These are phyloP conservation scores for Podilymbus podiceps DNA, from an alignment of 2,113 vertebrate genomes.

Conservation along the genomic window DNA sequence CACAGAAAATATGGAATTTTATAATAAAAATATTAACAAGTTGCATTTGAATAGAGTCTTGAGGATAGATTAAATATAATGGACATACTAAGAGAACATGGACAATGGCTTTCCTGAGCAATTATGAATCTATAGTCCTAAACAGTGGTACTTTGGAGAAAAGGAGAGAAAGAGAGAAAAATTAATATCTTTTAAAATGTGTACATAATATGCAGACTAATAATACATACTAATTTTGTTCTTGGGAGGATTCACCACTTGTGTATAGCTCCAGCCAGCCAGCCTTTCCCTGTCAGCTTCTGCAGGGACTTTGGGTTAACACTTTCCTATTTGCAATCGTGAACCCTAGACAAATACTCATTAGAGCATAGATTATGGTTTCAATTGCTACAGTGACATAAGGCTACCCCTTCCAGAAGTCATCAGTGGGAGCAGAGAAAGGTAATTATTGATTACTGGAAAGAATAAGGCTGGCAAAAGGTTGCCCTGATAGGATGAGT, in stretches of 20 bases:
- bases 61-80: constrained; percentile 36
- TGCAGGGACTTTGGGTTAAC: constrained; percentile 35
- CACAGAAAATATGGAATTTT: neutral
- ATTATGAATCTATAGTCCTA: constrained; percentile 32
- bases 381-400: constrained; percentile 51
- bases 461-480: constrained; percentile 49
- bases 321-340: neutral
- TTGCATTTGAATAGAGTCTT: constrained; percentile 13
- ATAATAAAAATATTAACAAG: constrained; percentile 36
- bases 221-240: constrained; percentile 1
- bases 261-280: neutral
- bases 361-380: constrained; percentile 54
- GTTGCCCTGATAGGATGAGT: neutral
- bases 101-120: constrained; percentile 32
- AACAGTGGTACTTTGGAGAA: constrained; percentile 42
- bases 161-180: constrained; percentile 39
- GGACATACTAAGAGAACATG: neutral
- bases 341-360: constrained; percentile 39
- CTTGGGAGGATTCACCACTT: constrained; percentile 6
- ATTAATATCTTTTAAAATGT: constrained; percentile 40
- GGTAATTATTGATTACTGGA: constrained; percentile 57
- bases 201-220: constrained; percentile 4
- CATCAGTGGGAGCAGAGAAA: constrained; percentile 42
- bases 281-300: constrained; percentile 6
- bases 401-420: constrained; percentile 46